Conservation (phyloP, 2,888 invertebrate species). For the Scrobipalpa atriplicella region DNA sequence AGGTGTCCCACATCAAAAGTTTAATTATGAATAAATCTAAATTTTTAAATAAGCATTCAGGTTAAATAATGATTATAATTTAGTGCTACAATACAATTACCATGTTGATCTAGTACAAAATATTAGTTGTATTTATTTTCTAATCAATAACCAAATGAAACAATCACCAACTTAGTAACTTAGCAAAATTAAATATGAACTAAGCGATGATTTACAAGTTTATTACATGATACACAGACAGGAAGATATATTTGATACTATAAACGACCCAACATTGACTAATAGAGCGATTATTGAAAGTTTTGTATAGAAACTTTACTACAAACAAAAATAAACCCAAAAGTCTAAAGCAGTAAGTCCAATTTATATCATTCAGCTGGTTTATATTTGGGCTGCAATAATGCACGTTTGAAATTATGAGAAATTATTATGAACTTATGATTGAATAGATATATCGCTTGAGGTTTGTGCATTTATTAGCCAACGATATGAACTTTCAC, state of each 20-base stretch:
- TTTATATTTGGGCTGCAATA: constrained; percentile 21
- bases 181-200: constrained; percentile 8
- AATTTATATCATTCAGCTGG: neutral
- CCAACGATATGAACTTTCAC: constrained; percentile 29
- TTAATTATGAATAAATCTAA: too few species aligned
- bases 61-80: neutral
- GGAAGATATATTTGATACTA: constrained; percentile 33
- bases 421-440: constrained; percentile 32
- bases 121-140: neutral
- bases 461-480: constrained; percentile 23
- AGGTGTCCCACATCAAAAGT: too few species aligned
- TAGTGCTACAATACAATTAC: neutral
- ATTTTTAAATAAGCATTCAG: too few species aligned
- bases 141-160: neutral
- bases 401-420: constrained; percentile 27
- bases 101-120: neutral
- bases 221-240: constrained; percentile 31
- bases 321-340: neutral
- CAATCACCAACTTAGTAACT: constrained; percentile 1
- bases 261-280: constrained; percentile 33
- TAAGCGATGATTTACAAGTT: constrained; percentile 25
- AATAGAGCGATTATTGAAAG: constrained; percentile 34
- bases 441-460: constrained; percentile 28
- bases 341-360: neutral
- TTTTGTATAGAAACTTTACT: constrained; percentile 23